A percentile compares a stretch with the other conserved stretches of the same genome.
These are phyloP conservation scores for Graphium colonna DNA, from an alignment of 2,888 invertebrate genomes.

Conservation along the genomic window DNA sequence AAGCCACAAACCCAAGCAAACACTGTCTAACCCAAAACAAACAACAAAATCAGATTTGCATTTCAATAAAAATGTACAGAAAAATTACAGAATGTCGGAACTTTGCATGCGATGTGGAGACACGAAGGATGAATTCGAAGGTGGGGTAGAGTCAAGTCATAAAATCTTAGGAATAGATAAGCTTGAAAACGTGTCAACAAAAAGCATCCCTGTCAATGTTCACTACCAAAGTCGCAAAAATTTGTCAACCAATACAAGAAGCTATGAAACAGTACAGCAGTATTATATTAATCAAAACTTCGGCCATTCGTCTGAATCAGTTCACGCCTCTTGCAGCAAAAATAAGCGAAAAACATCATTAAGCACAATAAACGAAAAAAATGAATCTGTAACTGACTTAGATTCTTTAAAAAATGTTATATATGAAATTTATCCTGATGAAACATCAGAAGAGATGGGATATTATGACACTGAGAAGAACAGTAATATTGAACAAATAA, in stretches of 20 bases:
- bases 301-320: slow-evolving; percentile 42
- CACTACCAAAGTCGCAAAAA: slow-evolving; percentile 16
- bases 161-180: not conserved
- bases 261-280: slow-evolving; percentile 39
- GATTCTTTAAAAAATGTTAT: slow-evolving; percentile 28
- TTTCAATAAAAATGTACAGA: slow-evolving; percentile 32
- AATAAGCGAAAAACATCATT: slow-evolving; percentile 40
- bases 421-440: slow-evolving; percentile 39
- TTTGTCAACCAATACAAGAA: not conserved
- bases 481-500: slow-evolving; percentile 46
- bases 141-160: slow-evolving; percentile 8
- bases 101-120: slow-evolving; percentile 53
- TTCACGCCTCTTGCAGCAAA: slow-evolving; percentile 34
- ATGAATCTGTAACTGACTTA: slow-evolving; percentile 40
- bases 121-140: not conserved
- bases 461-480: slow-evolving; percentile 39
- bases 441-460: slow-evolving; percentile 39
- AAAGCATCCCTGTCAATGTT: not conserved
- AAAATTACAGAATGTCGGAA: slow-evolving; percentile 24
- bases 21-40: slow-evolving; percentile 39
- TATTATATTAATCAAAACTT: slow-evolving; percentile 66
- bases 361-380: slow-evolving; percentile 55
- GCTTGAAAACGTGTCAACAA: not conserved
- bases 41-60: slow-evolving; percentile 53
- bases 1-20: slow-evolving; percentile 21